Evolutionary conservation across 53 echinoderm and acorn worm genomes (phyloP), one percentile per base, ranked within the genome.

Genomic region (Stichopus horrens): DNA sequence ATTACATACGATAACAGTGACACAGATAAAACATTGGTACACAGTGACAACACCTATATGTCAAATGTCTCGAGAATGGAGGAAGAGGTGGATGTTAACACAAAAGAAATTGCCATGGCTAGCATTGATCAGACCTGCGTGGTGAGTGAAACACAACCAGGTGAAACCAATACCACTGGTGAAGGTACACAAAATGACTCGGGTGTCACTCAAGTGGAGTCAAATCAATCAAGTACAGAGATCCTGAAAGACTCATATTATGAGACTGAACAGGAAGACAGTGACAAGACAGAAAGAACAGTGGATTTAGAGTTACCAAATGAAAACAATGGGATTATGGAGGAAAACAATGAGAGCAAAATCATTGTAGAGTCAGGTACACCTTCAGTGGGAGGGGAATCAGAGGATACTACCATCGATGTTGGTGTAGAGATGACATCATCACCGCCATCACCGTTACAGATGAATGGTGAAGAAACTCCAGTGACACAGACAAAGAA

Each of bases 1-100:
- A 85, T 52, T 85, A 16, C 58, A 21, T 52, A 65, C 51, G 5
- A 85, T 51, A 65, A 68, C 37, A 65, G 14, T 59, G 6, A 85
- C 65, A 85, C 85, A 85, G 21, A 37, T 59, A 65, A 85, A 67
- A 85, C 67, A 63, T 23, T 65, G 14, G 65, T 66, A 85, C 57
- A 63, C 65, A 59, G 66, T 85, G 85, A 85, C 16, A 22, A 85
- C 85, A 85, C 57, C 63, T 21, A 20, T 11, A 66, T 65, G 16
- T 22, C 60, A 85, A 85, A 85, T 85, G 66, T 85, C 52, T 85
- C 52, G 52, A 65, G 71, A 18, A 51, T 11, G 4, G 85, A 23
- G 9, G 85, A 85, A 52, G 85, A 67, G 65, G 66, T 21, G 85
- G 54, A 63, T 76, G 77, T 53, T 51, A 20, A 71, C 71, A 71